Percentiles rank a stretch among this genome's conserved stretches.
Evolutionary conservation across 2,797 vertebrate genomes (phyloP).

Genomic region (Fundulus diaphanus): DNA sequence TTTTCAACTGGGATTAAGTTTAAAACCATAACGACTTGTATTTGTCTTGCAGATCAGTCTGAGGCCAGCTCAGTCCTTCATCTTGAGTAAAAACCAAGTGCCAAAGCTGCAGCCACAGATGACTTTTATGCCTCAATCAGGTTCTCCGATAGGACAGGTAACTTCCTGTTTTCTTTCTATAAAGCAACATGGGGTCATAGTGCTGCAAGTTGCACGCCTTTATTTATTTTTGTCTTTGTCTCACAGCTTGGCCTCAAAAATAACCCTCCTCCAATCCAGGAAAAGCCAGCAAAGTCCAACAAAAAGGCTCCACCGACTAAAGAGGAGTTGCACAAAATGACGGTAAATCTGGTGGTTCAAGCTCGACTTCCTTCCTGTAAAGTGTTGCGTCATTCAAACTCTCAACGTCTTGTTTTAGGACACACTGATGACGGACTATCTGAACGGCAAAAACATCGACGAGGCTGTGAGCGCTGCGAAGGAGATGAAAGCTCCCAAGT

Average conservation of each 20-base stretch:
- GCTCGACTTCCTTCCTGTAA: background rate
- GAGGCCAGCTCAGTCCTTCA: constrained; percentile 97
- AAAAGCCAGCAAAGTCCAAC: constrained; percentile 93
- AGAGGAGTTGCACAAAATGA: constrained; percentile 95
- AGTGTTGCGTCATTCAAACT: background rate
- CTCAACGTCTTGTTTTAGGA: constrained; percentile 61
- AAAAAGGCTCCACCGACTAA: constrained; percentile 96
- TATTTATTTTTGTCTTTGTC: constrained; percentile 46
- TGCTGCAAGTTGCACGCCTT: background rate
- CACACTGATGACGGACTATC: constrained; percentile 89
- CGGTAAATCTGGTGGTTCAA: constrained; percentile 77
- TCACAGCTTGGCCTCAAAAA: constrained; percentile 97
- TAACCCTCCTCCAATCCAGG: constrained; percentile 97
- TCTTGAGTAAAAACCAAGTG: constrained; percentile 96
- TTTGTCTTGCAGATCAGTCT: constrained; percentile 88
- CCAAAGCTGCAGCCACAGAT: constrained; percentile 98
- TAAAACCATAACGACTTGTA: background rate
- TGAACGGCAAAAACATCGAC: constrained; percentile 90
- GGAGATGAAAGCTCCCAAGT: constrained; percentile 96
- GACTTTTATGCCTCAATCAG: constrained; percentile 91
- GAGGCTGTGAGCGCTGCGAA: constrained; percentile 88
- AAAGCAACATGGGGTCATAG: background rate
- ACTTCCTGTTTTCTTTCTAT: background rate
- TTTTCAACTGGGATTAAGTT: background rate
- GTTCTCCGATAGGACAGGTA: constrained; percentile 95